Conservation (phyloP, 2,113 vertebrate genomes). For the Tychaedon coryphoeus region DNA sequence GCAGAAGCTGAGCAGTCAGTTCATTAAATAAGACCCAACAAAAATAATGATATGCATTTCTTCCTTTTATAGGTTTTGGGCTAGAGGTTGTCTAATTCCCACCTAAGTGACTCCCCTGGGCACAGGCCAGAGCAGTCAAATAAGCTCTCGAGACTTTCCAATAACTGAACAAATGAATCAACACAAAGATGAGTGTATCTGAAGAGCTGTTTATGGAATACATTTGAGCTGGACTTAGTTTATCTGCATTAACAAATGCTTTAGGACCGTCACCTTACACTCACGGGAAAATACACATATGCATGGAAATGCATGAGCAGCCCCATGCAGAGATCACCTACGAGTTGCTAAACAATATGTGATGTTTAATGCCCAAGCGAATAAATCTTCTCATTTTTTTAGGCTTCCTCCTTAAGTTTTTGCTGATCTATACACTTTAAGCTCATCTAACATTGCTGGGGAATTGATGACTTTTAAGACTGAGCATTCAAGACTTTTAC, state of each 20-base stretch:
- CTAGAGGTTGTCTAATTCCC: neutral
- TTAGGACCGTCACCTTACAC: neutral
- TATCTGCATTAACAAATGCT: neutral
- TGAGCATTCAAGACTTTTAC: neutral
- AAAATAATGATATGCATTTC: neutral
- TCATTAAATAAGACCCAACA: neutral
- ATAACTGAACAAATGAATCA: neutral
- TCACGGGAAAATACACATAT: accelerated
- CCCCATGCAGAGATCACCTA: neutral
- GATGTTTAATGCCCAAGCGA: neutral
- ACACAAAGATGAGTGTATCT: neutral
- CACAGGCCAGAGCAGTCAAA: neutral
- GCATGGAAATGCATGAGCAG: neutral
- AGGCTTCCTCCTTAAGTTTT: neutral
- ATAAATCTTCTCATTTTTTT: neutral
- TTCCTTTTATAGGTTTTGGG: neutral
- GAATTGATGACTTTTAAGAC: neutral
- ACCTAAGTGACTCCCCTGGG: neutral
- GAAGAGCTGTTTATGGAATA: neutral
- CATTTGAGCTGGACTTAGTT: neutral
- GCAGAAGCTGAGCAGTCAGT: neutral
- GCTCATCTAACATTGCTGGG: neutral
- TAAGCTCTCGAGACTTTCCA: neutral
- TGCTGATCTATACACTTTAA: neutral
- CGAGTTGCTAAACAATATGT: neutral